Base-by-base conservation (phyloP, 2,888 invertebrate species). In the Mallateleia sp. region DNA sequence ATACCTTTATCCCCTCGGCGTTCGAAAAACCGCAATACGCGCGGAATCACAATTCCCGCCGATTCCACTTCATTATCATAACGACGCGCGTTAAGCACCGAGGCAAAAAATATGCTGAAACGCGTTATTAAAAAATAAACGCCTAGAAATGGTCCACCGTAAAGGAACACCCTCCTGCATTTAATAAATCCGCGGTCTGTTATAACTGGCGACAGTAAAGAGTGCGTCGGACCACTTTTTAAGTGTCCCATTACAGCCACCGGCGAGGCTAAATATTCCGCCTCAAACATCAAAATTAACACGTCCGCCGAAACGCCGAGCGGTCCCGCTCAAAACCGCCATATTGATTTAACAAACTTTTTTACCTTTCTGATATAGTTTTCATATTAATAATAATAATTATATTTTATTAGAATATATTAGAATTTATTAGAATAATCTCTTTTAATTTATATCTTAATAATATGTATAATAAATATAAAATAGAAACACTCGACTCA, bases 121-220 rank as follows among this genome's bases (percentile, higher is more conserved):
- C n/a, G 3, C n/a, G 4, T 45, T n/a, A 45, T 45, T 45, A 45
- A 45, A 45, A 45, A 45, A 45, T 47, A 52, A 60, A 42, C 32
- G 42, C 18, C 42, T 11, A 38, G 74, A 45, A 62, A 56, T 18
- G 20, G 45, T 64, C 20, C 45, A 25, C 42, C 45, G 8, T 64
- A 64, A 64, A 32, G 34, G 54, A 20, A 18, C n/a, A n/a, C 28
- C 50, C 62, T 84, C 77, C 64, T 62, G 56, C 75, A 74, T 85
- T 88, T 83, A 82, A 83, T 85, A 83, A 89, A 87, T 69, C 66
- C 67, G 28, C 47, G 78, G 54, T 38, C 81, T 71, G 58, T 77
- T 71, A 80, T 77, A 84, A 80, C 71, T 38, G 56, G 38, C 25
- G 24, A 32, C n/a, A 24, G 11, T 54, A 89, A 75, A 64, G 74